Conservation (phyloP, 2,888 invertebrate species). For the Miltochrista miniata region DNA sequence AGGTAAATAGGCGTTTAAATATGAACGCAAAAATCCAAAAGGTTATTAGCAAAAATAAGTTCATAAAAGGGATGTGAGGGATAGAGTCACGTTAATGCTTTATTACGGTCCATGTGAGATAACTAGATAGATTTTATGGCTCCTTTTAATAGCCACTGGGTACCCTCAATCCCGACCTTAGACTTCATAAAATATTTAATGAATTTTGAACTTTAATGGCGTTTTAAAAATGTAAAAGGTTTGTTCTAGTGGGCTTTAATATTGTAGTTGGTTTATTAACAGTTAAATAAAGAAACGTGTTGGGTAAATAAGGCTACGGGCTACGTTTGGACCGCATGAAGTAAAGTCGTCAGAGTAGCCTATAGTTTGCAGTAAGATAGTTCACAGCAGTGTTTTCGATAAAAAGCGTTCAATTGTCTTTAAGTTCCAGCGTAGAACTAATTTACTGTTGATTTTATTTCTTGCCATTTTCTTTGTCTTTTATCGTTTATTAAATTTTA, state of each 20-base stretch:
- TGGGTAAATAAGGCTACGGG: too few relatives aligned
- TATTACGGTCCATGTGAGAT: slow-evolving; percentile 64
- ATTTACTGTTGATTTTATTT: too few relatives aligned
- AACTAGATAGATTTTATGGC: slow-evolving; percentile 63
- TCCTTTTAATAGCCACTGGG: slow-evolving; percentile 64
- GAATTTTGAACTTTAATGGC: slow-evolving; percentile 42
- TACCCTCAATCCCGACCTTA: slow-evolving; percentile 46
- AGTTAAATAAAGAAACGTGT: too few relatives aligned
- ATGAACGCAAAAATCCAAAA: slow-evolving; percentile 20
- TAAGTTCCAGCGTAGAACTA: too few relatives aligned
- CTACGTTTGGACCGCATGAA: too few relatives aligned
- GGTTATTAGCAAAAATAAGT: slow-evolving; percentile 20
- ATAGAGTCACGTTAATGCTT: slow-evolving; percentile 57
- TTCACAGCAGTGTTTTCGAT: too few relatives aligned
- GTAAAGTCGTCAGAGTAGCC: too few relatives aligned
- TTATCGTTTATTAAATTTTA: too few relatives aligned
- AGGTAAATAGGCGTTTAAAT: too few relatives aligned
- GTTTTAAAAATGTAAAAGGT: slow-evolving; percentile 35
- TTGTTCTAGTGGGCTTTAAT: slow-evolving; percentile 11
- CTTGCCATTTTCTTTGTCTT: too few relatives aligned
- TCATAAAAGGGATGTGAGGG: slow-evolving; percentile 36
- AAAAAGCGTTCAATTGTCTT: too few relatives aligned
- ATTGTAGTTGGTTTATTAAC: slow-evolving; percentile 14
- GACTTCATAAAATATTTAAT: slow-evolving; percentile 45
- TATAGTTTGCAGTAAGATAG: too few relatives aligned